phyloP scores from a whole-genome alignment of 2,888 invertebrate species.

The Drosophila kanekoi region DNA sequence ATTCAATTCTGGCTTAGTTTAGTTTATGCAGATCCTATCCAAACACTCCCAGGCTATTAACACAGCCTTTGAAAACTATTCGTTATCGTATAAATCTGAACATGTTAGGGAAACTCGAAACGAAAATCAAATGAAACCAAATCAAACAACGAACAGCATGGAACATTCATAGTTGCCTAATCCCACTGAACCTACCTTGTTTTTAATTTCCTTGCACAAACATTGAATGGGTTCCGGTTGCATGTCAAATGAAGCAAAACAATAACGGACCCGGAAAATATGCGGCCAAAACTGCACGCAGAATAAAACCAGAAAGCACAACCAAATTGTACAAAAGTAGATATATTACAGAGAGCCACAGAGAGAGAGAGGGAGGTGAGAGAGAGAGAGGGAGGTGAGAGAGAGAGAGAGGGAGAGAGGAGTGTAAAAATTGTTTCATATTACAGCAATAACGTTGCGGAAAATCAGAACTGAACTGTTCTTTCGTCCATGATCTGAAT shows the following conservation, averaged over 20 bases:
- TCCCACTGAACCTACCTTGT: slow-evolving; percentile 34
- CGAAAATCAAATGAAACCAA: slow-evolving; percentile 36
- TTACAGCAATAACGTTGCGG: slow-evolving; percentile 72
- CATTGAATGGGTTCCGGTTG: slow-evolving; percentile 71
- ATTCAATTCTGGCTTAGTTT: no score
- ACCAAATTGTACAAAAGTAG: slow-evolving; percentile 18
- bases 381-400: not conserved
- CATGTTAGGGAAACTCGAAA: not conserved
- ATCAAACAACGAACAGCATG: slow-evolving; percentile 26
- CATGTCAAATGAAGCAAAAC: slow-evolving; percentile 68
- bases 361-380: not conserved
- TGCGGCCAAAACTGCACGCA: slow-evolving; percentile 58
- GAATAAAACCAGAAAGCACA: slow-evolving; percentile 17
- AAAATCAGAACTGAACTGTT: slow-evolving; percentile 63
- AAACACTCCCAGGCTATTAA: not conserved
- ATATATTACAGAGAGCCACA: slow-evolving; percentile 7
- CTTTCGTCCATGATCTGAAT: slow-evolving; percentile 54
- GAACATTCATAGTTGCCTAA: slow-evolving; percentile 39
- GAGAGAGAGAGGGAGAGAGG: no score
- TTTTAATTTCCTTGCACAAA: slow-evolving; percentile 71
- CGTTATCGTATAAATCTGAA: slow-evolving; percentile 11
- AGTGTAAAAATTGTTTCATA: slow-evolving; percentile 57
- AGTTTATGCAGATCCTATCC: no score
- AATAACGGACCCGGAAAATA: slow-evolving; percentile 60
- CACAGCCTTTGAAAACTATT: not conserved